A percentile compares a stretch with the other conserved stretches of the same genome.
These are phyloP conservation scores for Sorex fumeus DNA, from an alignment of 2,113 vertebrate genomes.

Conservation along the genomic window DNA sequence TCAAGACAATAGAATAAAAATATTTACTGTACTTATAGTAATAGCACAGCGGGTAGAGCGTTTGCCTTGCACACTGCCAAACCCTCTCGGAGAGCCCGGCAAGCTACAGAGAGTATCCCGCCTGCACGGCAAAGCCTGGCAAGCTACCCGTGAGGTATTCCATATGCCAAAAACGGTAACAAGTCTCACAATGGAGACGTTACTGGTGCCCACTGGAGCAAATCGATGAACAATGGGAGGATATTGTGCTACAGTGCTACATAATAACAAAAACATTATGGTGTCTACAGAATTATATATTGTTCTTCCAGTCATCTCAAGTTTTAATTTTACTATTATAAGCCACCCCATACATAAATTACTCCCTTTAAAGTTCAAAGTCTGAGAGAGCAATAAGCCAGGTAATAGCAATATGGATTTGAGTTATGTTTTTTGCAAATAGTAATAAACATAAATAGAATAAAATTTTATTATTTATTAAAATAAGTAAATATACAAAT, in stretches of 20 bases:
- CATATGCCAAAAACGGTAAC: too few relatives aligned
- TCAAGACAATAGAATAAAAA: slow-evolving; percentile 66
- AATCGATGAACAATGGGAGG: too few relatives aligned
- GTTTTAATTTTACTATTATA: slow-evolving; percentile 62
- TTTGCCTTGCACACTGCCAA: too few relatives aligned
- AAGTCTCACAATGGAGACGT: too few relatives aligned
- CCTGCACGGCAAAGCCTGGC: too few relatives aligned
- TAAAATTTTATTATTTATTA: not conserved
- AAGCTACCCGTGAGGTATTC: too few relatives aligned
- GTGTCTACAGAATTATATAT: slow-evolving; percentile 55
- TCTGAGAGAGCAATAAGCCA: slow-evolving; percentile 47
- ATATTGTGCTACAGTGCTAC: too few relatives aligned
- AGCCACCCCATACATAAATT: not conserved
- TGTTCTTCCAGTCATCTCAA: slow-evolving; percentile 16
- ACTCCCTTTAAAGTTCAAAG: slow-evolving; percentile 46
- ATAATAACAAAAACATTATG: slow-evolving; percentile 42
- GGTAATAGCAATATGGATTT: not conserved
- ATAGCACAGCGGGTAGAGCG: too few relatives aligned
- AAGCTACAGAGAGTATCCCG: too few relatives aligned
- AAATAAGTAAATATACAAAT: too few relatives aligned
- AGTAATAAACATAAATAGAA: not conserved
- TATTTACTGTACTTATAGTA: not conserved
- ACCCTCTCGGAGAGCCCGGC: too few relatives aligned
- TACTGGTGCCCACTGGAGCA: too few relatives aligned
- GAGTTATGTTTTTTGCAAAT: slow-evolving; percentile 51